These are phyloP conservation scores for Ivindomyrus marchei DNA, from an alignment of 2,113 vertebrate genomes.

Conservation along the genomic window DNA sequence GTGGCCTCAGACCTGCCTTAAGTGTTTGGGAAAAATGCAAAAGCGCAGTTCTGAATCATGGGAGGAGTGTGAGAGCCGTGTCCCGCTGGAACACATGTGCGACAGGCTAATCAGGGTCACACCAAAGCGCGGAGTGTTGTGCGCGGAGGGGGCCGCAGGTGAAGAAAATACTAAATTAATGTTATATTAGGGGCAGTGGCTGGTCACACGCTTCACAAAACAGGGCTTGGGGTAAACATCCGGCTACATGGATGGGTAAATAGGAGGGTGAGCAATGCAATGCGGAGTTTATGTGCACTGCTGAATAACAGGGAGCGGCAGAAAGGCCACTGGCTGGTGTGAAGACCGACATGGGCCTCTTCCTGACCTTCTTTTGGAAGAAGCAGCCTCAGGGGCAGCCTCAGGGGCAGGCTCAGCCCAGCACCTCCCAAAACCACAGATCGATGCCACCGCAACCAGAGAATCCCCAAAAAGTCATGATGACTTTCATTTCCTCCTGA, in stretches of 20 bases:
- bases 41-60: background rate
- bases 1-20: background rate
- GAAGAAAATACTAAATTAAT: background rate
- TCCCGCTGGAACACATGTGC: background rate
- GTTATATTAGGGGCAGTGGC: background rate
- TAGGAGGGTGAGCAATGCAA: background rate
- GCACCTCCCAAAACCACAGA: background rate
- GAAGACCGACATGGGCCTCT: background rate
- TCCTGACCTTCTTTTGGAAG: background rate
- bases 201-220: background rate
- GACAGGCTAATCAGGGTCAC: background rate
- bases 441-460: slow-evolving; percentile 36
- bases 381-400: background rate
- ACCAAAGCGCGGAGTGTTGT: background rate
- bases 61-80: background rate
- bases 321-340: background rate
- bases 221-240: background rate
- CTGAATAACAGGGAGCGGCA: background rate
- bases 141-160: background rate
- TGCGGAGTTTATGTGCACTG: background rate
- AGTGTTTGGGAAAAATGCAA: background rate
- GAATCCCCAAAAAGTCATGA: slow-evolving; percentile 39
- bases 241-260: background rate
- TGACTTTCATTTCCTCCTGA: slow-evolving; percentile 43
- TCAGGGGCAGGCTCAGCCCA: background rate